Conservation (phyloP, 2,797 vertebrate genomes). For the Takifugu rubripes region DNA sequence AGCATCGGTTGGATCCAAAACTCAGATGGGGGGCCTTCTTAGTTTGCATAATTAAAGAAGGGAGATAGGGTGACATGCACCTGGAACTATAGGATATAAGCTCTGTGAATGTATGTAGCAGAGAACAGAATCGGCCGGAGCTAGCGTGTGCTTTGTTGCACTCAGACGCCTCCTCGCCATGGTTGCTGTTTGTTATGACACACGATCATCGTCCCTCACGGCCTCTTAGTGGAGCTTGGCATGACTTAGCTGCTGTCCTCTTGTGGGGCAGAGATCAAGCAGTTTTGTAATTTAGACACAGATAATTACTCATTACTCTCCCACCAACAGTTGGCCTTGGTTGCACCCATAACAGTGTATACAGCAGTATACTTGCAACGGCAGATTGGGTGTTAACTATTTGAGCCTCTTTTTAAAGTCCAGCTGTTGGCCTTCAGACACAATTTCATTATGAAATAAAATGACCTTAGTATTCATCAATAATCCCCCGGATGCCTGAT, state of each 20-base stretch:
- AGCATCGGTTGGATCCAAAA: constrained; percentile 57
- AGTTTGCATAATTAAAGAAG: constrained; percentile 77
- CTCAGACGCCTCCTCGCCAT: constrained; percentile 1
- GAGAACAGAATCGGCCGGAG: constrained; percentile 8
- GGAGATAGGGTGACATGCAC: constrained; percentile 70
- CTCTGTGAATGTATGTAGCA: constrained; percentile 51
- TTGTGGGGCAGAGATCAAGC: constrained; percentile 10
- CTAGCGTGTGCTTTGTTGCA: neutral
- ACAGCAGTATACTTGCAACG: no score
- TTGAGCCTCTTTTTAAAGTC: no score
- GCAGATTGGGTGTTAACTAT: no score
- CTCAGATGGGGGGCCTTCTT: constrained; percentile 71
- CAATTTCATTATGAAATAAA: no score
- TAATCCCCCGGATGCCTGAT: constrained; percentile 18
- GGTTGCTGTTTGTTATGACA: neutral
- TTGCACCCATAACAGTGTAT: no score
- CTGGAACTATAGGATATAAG: constrained; percentile 61
- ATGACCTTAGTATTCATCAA: constrained; percentile 4
- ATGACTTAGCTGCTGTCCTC: neutral
- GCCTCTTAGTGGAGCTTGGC: neutral
- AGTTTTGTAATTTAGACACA: constrained; percentile 1
- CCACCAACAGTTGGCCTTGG: neutral
- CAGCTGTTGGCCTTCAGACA: no score
- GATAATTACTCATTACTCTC: neutral
- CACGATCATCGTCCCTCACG: neutral